These are phyloP conservation scores for Ladona fulva DNA, from an alignment of 1,140 invertebrate genomes.

Conservation along the genomic window DNA sequence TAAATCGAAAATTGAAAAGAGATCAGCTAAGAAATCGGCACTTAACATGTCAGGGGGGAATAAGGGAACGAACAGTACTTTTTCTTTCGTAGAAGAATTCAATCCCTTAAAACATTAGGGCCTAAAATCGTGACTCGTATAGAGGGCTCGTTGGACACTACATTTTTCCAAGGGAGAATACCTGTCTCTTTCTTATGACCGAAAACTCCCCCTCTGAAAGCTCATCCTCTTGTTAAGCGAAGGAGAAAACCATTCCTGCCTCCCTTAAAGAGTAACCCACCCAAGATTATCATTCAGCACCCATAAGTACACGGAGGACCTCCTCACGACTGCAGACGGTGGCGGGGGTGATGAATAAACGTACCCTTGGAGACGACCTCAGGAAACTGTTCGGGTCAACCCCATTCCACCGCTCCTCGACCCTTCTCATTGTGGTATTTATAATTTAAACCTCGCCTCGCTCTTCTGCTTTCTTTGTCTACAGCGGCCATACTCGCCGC, in stretches of 20 bases:
- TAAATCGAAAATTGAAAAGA: too few species aligned
- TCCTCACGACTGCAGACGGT: neutral
- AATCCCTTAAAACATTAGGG: too few species aligned
- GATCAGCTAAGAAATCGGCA: too few species aligned
- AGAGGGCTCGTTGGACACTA: too few species aligned
- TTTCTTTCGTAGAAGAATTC: too few species aligned
- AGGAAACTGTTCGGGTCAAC: neutral
- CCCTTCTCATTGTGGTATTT: neutral
- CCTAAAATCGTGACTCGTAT: too few species aligned
- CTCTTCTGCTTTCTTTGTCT: neutral
- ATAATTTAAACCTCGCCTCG: constrained; percentile 1
- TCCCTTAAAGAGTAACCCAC: neutral
- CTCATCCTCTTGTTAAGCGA: neutral
- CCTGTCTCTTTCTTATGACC: too few species aligned
- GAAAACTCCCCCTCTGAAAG: too few species aligned
- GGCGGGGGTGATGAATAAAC: neutral
- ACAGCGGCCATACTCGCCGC: neutral
- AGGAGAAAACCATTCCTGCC: neutral
- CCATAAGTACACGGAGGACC: neutral
- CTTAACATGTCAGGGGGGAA: too few species aligned
- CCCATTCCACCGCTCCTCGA: neutral
- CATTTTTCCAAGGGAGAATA: too few species aligned
- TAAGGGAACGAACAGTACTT: too few species aligned
- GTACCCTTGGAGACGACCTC: neutral
- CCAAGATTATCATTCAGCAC: constrained; percentile 5